phyloP scores from a whole-genome alignment of 2,888 invertebrate genomes.

The Hoplodrina ambigua region DNA sequence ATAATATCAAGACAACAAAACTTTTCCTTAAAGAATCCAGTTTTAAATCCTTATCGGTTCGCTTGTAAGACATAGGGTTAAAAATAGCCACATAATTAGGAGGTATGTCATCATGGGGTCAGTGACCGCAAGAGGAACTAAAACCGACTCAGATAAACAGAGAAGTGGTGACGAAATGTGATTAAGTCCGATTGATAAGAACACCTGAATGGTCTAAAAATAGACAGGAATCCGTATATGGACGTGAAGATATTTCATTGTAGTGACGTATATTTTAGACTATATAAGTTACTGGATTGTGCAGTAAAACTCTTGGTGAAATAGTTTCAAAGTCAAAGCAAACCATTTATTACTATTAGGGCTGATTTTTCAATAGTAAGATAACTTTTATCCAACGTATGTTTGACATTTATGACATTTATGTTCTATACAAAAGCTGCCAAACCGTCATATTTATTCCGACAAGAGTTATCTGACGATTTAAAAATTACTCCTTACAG shows the following conservation, averaged over 20 bases:
- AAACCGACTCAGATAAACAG: slow-evolving; percentile 20
- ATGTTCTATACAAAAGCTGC: no score
- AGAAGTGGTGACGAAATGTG: slow-evolving; percentile 19
- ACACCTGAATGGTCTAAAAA: slow-evolving; percentile 23
- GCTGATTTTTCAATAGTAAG: no score
- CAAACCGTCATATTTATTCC: no score
- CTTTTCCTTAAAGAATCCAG: slow-evolving; percentile 17
- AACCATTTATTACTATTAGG: no score
- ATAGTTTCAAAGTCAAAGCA: no score
- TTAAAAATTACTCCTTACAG: no score
- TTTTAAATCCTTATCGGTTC: slow-evolving; percentile 21
- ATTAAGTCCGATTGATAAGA: slow-evolving; percentile 27
- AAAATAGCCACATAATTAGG: slow-evolving; percentile 33
- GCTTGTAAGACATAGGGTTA: neutral
- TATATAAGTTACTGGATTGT: neutral
- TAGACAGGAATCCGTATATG: neutral
- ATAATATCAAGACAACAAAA: neutral
- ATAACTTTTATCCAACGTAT: no score
- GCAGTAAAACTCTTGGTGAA: neutral
- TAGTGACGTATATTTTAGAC: neutral
- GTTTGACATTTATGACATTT: no score
- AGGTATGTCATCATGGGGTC: slow-evolving; percentile 14
- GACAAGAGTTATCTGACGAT: no score
- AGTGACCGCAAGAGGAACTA: slow-evolving; percentile 31
- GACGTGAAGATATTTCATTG: slow-evolving; percentile 3